These are phyloP conservation scores for Coelinius sp. DNA, from an alignment of 2,888 invertebrate species.

Conservation along the genomic window DNA sequence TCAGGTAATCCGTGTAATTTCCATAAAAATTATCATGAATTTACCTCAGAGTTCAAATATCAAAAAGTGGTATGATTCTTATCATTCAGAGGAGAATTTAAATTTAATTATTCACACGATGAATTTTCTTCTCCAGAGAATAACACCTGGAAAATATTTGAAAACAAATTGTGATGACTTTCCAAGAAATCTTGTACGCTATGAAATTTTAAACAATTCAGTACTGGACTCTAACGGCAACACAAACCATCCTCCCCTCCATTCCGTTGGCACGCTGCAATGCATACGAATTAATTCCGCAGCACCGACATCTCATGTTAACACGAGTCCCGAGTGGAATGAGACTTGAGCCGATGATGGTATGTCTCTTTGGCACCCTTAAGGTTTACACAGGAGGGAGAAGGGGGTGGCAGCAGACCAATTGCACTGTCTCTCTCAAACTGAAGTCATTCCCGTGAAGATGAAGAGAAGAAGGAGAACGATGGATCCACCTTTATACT, in stretches of 20 bases:
- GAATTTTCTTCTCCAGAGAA: not conserved
- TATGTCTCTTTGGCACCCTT: conserved; percentile 14
- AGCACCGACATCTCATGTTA: conserved; percentile 17
- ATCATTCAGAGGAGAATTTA: no score
- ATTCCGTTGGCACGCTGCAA: conserved; percentile 51
- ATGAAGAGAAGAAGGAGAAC: not conserved
- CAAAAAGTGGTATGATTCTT: no score
- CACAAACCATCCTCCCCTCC: conserved; percentile 46
- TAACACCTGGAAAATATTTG: not conserved
- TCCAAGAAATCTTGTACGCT: not conserved
- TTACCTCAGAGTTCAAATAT: no score
- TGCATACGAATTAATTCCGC: conserved; percentile 56
- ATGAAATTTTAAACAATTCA: not conserved
- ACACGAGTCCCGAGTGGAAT: conserved; percentile 15
- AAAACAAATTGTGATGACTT: not conserved
- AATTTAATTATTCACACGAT: not conserved
- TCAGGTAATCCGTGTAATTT: no score
- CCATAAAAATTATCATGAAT: no score
- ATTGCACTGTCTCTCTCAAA: not conserved
- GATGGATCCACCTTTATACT: conserved; percentile 9
- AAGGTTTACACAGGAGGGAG: not conserved
- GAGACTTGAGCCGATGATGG: conserved; percentile 7
- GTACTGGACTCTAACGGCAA: conserved; percentile 11
- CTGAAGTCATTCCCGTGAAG: not conserved
- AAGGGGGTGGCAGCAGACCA: not conserved